Evolutionary conservation across 2,888 invertebrate species (phyloP), one percentile per base, ranked within the genome.

Genomic region (Euphydryas editha): DNA sequence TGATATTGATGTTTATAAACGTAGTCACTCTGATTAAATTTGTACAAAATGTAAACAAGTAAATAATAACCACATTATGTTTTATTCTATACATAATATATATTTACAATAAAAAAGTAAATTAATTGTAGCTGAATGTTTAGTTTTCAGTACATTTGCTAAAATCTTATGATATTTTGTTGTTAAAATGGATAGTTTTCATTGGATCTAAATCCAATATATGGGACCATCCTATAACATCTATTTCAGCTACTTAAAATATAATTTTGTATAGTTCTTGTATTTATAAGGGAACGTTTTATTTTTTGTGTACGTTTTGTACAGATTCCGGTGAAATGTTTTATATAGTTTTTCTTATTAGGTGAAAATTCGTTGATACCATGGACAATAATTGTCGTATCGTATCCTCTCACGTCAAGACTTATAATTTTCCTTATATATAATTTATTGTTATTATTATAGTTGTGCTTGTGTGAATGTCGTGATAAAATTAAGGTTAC

Each of bases 331-430:
- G n/a, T 54, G 36, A 17, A 54, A 36, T 54, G 17, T 10, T 10
- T 17, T n/a, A 54, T n/a, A n/a, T 18, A 17, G 24, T 51, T 51
- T 37, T 24, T 20, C n/a, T 51, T 39, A 21, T 21, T 46, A 37
- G 8, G 20, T 49, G 30, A 44, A 42, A 58, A 36, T 37, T 66
- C 61, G 58, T 66, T 42, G 36, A 46, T 58, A 58, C 39, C 36
- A 62, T 51, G 39, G 61, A 66, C 66, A 61, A 61, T 61, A 65
- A 49, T 18, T 61, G 59, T 46, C 47, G 36, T 61, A 58, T 37
- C 39, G 46, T 18, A 24, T 56, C 20, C 46, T 66, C 46, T 54
- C 37, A 62, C 44, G 30, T 56, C 42, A 24, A 51, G 24, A 49
- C 47, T 30, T 60, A 17, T 30, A n/a, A 44, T 57, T 49, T 30